Evolutionary conservation across 2,797 vertebrate species (phyloP), one percentile per base, ranked within the genome.

Genomic region (Hapalemur alaotrensis): DNA sequence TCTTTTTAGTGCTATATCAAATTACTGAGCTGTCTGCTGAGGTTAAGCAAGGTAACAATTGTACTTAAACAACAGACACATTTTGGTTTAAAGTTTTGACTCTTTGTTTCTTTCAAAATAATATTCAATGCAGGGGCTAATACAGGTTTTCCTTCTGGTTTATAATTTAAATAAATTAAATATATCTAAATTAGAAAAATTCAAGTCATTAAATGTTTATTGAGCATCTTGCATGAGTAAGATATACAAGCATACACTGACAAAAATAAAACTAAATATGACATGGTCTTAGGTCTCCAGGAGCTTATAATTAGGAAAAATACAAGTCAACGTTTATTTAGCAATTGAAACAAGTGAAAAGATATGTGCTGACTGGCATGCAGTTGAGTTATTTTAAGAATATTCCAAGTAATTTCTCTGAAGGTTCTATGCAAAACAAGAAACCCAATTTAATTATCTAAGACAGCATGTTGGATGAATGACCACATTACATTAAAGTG

Each of bases 211-310:
- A 70, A 89, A 54, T 89, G 15, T 63, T 78, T 85, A 89, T 63
- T 32, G 70, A 63, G 18, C 25, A 81, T 70, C 14, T 70, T 63
- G 48, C 84, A 70, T 94, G 23, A 92, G 43, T 83, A 93, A 89
- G 22, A 54, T 50, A 70, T 5, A 46, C 12, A 28, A 79, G 6
- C 18, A 70, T 30, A 54, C 15, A 57, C 22, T 88, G 81, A 18
- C n/a, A 94, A 95, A 96, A 92, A 54, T 43, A 91, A 89, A 95
- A 67, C 35, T 79, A 90, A 96, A 61, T 67, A 61, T 41, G 32
- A 86, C 43, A 94, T 82, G 76, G n/a, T 18, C 3, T 93, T 72
- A 41, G 52, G 30, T 82, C 18, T 41, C 28, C 86, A 82, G 35
- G 18, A 80, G 11, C 13, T 89, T 78, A 76, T 48, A 90, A 72